Evolutionary conservation across 2,113 vertebrate species (phyloP).

Genomic region (Microtus montanus): DNA sequence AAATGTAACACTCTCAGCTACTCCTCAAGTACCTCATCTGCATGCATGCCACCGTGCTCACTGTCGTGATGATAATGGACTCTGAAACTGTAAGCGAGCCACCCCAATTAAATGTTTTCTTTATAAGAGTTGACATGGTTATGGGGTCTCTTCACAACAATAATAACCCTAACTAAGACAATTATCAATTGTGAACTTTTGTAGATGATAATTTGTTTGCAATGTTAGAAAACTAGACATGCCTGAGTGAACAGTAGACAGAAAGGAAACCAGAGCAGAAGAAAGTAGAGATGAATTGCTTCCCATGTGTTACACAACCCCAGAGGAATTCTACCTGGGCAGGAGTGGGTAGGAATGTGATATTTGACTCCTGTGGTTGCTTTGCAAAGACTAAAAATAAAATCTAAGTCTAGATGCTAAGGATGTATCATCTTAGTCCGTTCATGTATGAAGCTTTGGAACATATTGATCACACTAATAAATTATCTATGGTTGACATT

Average conservation of each 20-base stretch:
- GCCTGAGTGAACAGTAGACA: neutral
- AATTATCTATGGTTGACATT: slow-evolving; percentile 42
- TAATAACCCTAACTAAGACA: neutral
- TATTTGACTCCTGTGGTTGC: neutral
- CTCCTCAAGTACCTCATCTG: no score
- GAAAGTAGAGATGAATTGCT: neutral
- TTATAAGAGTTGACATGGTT: no score
- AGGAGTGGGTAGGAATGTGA: neutral
- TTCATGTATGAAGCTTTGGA: neutral
- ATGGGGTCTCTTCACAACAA: neutral
- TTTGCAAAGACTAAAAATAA: slow-evolving; percentile 32
- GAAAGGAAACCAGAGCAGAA: neutral
- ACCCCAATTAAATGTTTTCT: no score
- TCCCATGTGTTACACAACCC: neutral
- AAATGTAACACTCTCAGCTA: no score
- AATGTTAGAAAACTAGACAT: neutral
- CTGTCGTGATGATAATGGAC: no score
- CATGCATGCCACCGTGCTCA: no score
- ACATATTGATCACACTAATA: slow-evolving; percentile 20
- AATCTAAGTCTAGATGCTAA: neutral
- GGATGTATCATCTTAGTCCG: neutral
- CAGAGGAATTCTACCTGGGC: neutral
- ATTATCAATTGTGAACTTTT: neutral
- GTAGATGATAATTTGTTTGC: neutral
- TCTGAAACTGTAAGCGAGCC: no score